A percentile compares a stretch with the other conserved stretches of the same genome.
Conservation (phyloP, 2,113 vertebrate genomes). For the Saimiri boliviensis region DNA sequence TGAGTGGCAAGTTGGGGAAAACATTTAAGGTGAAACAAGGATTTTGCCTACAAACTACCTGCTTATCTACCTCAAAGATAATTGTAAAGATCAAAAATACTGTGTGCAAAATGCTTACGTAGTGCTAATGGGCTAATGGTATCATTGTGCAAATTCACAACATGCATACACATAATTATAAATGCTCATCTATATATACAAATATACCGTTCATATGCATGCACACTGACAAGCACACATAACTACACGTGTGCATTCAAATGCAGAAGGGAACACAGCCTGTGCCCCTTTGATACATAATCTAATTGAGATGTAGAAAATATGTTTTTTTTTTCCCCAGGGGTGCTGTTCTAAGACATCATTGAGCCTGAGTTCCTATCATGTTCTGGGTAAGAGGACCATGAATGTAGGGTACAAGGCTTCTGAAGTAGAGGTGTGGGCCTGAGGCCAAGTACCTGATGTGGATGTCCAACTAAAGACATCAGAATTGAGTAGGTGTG, state of each 20-base stretch:
- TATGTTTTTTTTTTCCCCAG: background rate
- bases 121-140: background rate
- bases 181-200: background rate
- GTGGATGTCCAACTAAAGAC: background rate
- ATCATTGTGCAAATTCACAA: background rate
- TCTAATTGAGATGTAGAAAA: background rate
- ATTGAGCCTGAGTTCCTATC: background rate
- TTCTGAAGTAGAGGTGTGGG: background rate
- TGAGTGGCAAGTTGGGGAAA: background rate
- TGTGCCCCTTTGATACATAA: background rate
- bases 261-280: background rate
- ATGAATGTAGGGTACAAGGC: background rate
- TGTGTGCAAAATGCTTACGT: background rate
- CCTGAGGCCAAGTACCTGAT: background rate
- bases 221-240: background rate
- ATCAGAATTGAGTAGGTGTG: background rate
- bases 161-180: background rate
- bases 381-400: background rate
- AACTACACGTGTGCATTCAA: background rate
- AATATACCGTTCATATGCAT: background rate
- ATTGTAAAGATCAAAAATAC: background rate
- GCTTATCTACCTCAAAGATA: background rate
- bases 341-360: background rate
- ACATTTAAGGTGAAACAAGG: background rate
- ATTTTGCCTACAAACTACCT: background rate